Evolutionary conservation across 2,888 invertebrate genomes (phyloP).

Genomic region (Gandaritis pyraliata): DNA sequence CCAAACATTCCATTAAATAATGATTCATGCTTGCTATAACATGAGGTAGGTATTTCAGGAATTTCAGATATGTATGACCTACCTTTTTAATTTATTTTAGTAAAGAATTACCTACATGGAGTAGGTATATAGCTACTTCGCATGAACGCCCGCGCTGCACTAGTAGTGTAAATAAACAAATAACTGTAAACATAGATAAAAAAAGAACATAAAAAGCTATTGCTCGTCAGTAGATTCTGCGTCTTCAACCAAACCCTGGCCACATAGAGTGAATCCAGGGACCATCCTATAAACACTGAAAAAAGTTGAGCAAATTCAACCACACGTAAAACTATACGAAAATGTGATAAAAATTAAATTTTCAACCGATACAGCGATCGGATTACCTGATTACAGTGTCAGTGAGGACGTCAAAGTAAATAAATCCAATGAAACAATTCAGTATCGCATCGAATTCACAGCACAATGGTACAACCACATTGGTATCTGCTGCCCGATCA

Average conservation of each 20-base stretch:
- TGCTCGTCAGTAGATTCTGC: conserved; percentile 64
- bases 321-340: conserved; percentile 40
- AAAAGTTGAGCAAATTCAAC: conserved; percentile 39
- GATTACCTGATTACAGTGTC: conserved; percentile 60
- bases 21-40: conserved; percentile 7
- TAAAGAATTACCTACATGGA: conserved; percentile 11
- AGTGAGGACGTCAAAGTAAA: conserved; percentile 64
- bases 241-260: conserved; percentile 38
- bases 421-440: conserved; percentile 70
- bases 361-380: conserved; percentile 44
- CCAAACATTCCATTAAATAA: conserved; percentile 10
- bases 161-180: conserved; percentile 82
- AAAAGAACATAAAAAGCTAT: conserved; percentile 69
- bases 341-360: conserved; percentile 31
- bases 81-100: conserved; percentile 9
- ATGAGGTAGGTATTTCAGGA: conserved; percentile 13
- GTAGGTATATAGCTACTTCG: conserved; percentile 15
- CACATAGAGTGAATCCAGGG: conserved; percentile 19
- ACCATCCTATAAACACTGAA: conserved; percentile 49
- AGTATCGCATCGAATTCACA: conserved; percentile 64
- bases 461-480: conserved; percentile 78
- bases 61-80: conserved; percentile 8
- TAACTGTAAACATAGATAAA: conserved; percentile 75
- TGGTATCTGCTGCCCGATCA: conserved; percentile 72
- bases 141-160: conserved; percentile 51